These are phyloP conservation scores for Julus scandinavius DNA, from an alignment of 2,888 invertebrate genomes.

Conservation along the genomic window DNA sequence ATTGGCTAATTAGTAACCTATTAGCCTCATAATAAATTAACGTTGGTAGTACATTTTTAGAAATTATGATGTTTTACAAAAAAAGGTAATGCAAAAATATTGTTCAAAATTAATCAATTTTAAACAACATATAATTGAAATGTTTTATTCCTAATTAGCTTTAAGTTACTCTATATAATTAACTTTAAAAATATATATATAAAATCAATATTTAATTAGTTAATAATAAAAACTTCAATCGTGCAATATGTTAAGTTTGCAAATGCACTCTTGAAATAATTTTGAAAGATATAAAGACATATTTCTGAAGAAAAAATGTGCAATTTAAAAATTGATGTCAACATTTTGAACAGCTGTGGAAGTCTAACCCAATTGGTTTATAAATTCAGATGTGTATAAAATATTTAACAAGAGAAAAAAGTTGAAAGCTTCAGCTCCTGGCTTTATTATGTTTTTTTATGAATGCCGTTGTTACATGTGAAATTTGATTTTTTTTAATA, in stretches of 20 bases:
- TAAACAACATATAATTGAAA: too few relatives aligned
- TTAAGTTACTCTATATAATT: too few relatives aligned
- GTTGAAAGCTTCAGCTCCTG: conserved; percentile 25
- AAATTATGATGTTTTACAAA: too few relatives aligned
- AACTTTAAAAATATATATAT: too few relatives aligned
- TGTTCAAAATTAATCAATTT: too few relatives aligned
- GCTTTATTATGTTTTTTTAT: conserved; percentile 24
- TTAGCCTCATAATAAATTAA: too few relatives aligned
- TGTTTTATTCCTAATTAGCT: too few relatives aligned
- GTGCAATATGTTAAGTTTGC: not conserved
- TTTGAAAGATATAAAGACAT: not conserved
- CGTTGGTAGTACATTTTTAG: too few relatives aligned
- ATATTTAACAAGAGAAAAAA: conserved; percentile 9
- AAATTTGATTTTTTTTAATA: conserved; percentile 5
- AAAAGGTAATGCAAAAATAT: too few relatives aligned
- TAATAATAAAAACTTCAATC: too few relatives aligned
- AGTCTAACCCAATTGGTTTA: not conserved
- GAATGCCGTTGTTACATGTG: not conserved
- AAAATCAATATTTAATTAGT: too few relatives aligned
- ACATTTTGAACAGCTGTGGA: not conserved
- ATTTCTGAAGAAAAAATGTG: not conserved
- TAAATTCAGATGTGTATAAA: not conserved
- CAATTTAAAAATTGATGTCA: not conserved
- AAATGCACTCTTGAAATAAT: not conserved
- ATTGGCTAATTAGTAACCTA: too few relatives aligned